Evolutionary conservation across 2,797 vertebrate genomes (phyloP), one percentile per base, ranked within the genome.

Genomic region (Schizothorax lantsangensis): DNA sequence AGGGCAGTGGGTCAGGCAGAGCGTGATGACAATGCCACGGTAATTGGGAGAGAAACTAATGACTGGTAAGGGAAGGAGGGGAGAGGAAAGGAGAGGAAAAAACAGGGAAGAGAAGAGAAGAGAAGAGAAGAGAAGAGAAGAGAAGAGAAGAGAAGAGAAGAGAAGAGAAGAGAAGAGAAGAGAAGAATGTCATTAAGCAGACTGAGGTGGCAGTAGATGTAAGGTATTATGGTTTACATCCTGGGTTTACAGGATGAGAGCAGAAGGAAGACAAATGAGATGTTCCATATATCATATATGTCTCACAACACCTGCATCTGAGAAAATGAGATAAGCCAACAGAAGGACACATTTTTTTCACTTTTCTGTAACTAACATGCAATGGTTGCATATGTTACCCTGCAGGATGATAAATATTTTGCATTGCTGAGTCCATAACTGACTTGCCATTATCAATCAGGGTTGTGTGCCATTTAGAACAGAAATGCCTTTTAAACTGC

Each of bases 1-100:
- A 95, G 96, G 95, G 94, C 95, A 96, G 93, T 96, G 93, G 95
- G 90, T 89, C 95, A 94, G 93, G 88, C 86, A 93, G 90, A 93
- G 90, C 59, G 79, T 94, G 92, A 95, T 94, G 92, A 94, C 93
- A 95, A 93, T 91, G 88, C 88, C 88, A 91, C 81, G 62, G 86
- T 91, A 90, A 93, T 91, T 38, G 75, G 82, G 80, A 86, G 73
- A 59, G 69, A 89, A 81, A 80, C 84, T 84, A 85, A 89, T 87
- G 88, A 68, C 81, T 86, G 91, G 90, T 87, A 91, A 91, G 84
- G 43, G 66, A 49, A 64, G 26, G 45, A 81, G 75, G 81, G 52
- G 80, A 87, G 88, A 89, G 54, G 23, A 81, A n/a, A 64, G 9
- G 19, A 79, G 4, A n/a, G 12, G 33, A 40, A 7, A 40, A 52